Conservation (phyloP, 1,140 invertebrate genomes). For the Lepidostoma basale region DNA sequence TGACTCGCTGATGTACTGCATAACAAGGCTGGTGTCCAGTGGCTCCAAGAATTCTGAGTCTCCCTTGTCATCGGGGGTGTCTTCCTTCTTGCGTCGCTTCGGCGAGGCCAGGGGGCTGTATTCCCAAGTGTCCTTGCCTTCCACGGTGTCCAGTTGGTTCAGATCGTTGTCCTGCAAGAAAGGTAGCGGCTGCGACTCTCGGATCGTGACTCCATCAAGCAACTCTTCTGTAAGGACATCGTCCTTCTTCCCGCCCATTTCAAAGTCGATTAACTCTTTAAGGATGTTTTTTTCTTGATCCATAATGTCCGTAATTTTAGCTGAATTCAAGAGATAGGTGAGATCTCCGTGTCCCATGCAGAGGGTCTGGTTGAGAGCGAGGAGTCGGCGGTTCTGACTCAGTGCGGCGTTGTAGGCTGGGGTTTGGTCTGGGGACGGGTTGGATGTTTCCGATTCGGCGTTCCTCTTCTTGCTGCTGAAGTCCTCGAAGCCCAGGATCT, state of each 20-base stretch:
- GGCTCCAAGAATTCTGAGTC: background rate
- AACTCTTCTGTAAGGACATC: background rate
- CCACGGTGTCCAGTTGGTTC: conserved; percentile 3
- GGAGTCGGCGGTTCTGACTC: conserved; percentile 2
- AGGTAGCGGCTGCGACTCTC: conserved; percentile 3
- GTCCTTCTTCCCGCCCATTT: background rate
- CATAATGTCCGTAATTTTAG: conserved; percentile 6
- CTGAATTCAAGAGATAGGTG: background rate
- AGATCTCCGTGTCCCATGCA: background rate
- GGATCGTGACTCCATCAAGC: background rate
- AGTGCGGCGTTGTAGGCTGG: background rate
- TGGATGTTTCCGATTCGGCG: background rate
- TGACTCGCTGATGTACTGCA: conserved; percentile 4
- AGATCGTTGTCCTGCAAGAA: conserved; percentile 9
- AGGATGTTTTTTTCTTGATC: conserved; percentile 11
- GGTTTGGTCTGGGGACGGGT: background rate
- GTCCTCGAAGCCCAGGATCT: background rate
- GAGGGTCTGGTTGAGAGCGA: conserved; percentile 1
- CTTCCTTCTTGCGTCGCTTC: conserved; percentile 10
- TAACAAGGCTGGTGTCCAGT: background rate
- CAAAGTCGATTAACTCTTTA: conserved; percentile 7
- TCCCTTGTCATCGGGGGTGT: background rate
- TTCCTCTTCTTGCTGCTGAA: background rate
- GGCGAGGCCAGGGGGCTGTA: conserved; percentile 14
- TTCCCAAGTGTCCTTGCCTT: conserved; percentile 1